These are phyloP conservation scores for Rhynchonycteris naso DNA, from an alignment of 2,797 vertebrate species.

Conservation along the genomic window DNA sequence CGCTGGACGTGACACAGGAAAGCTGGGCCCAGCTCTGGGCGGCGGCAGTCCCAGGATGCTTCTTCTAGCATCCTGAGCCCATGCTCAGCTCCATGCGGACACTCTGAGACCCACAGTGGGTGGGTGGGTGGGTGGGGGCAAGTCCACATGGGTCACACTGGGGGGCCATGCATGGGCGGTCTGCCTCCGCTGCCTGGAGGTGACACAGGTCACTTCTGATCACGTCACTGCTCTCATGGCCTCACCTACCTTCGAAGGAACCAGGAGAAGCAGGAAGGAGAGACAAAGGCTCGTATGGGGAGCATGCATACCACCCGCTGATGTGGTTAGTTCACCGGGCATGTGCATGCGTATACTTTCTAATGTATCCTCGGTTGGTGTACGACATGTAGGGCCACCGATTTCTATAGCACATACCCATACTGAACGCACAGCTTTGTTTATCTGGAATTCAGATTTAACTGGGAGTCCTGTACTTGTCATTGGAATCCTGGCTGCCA, in stretches of 20 bases:
- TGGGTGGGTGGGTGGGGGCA: accelerated
- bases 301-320: accelerated
- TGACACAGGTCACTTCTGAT: background rate
- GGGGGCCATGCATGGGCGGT: accelerated
- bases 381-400: accelerated
- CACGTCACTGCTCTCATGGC: accelerated
- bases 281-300: too few species aligned
- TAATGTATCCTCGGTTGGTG: background rate
- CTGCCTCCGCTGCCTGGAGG: background rate
- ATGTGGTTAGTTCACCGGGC: accelerated
- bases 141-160: accelerated
- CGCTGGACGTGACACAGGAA: accelerated
- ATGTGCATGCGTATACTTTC: background rate
- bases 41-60: accelerated
- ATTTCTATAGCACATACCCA: accelerated
- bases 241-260: background rate
- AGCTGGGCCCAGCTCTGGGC: background rate
- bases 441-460: background rate
- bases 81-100: accelerated
- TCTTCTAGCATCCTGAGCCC: background rate
- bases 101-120: background rate
- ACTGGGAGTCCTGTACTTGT: accelerated
- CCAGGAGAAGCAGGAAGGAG: background rate
- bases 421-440: accelerated
- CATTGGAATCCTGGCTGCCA: accelerated